A percentile compares a stretch with the other conserved stretches of the same genome.
phyloP scores from a whole-genome alignment of 2,113 vertebrate genomes.

The Aramus guarauna region DNA sequence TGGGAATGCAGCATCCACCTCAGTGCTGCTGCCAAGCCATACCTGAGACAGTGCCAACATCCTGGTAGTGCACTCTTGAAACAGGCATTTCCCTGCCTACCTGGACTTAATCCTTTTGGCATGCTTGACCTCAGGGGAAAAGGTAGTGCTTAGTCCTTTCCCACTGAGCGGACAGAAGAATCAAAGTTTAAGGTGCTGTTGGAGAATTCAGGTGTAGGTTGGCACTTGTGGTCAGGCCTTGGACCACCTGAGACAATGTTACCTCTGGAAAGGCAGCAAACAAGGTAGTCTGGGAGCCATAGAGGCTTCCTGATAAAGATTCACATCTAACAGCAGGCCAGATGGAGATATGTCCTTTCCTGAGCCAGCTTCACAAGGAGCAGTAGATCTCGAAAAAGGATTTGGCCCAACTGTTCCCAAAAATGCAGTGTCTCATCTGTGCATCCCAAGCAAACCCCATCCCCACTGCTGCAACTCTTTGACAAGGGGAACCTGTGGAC shows the following conservation, averaged over 20 bases:
- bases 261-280: neutral
- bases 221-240: neutral
- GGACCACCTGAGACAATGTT: neutral
- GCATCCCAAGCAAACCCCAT: neutral
- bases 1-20: neutral
- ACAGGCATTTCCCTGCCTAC: neutral
- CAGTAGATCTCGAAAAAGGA: neutral
- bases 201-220: neutral
- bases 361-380: neutral
- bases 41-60: fast-evolving
- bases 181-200: neutral
- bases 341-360: neutral
- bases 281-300: neutral
- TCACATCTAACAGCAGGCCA: neutral
- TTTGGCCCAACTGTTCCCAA: neutral
- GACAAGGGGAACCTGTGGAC: neutral
- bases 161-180: neutral
- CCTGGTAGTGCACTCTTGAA: neutral
- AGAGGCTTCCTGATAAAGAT: neutral
- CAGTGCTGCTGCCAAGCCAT: neutral
- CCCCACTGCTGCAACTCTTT: fast-evolving
- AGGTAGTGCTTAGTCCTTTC: neutral
- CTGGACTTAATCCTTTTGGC: neutral
- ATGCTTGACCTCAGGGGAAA: neutral
- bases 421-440: neutral